A percentile compares a stretch with the other conserved stretches of the same genome.
Evolutionary conservation across 2,797 vertebrate species (phyloP).

Genomic region (Eutrigla gurnardus): DNA sequence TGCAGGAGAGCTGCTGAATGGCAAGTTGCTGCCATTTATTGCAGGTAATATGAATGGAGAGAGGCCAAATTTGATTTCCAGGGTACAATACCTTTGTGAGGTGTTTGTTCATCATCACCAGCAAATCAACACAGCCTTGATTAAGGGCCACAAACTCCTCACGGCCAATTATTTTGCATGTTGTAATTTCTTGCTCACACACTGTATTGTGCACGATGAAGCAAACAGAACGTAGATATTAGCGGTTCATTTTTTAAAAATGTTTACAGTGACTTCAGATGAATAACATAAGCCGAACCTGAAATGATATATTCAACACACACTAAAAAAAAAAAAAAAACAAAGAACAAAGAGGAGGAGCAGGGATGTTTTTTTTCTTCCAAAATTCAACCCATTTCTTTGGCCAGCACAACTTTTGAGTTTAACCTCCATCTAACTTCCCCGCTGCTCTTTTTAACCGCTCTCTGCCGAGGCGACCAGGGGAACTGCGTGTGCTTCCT

Average conservation of each 20-base stretch:
- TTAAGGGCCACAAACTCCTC: slow-evolving; percentile 15
- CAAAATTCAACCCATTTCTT: slow-evolving; percentile 55
- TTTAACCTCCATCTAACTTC: slow-evolving; percentile 82
- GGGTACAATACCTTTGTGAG: slow-evolving; percentile 42
- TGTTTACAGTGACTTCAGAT: slow-evolving; percentile 18
- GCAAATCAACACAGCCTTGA: slow-evolving; percentile 35
- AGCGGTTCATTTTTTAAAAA: not conserved
- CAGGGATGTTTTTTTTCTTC: slow-evolving; percentile 23
- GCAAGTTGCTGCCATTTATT: slow-evolving; percentile 56
- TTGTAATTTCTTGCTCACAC: not conserved
- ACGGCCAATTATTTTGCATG: not conserved
- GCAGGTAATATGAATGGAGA: slow-evolving; percentile 52
- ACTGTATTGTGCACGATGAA: not conserved
- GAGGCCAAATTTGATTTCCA: slow-evolving; percentile 59
- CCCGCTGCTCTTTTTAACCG: slow-evolving; percentile 59
- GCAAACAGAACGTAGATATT: not conserved
- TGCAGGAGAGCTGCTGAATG: slow-evolving; percentile 56
- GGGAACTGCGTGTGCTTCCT: slow-evolving; percentile 70
- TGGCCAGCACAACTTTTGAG: slow-evolving; percentile 76
- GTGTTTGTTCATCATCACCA: slow-evolving; percentile 55
- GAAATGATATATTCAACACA: slow-evolving; percentile 9
- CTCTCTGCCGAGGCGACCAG: slow-evolving; percentile 63
- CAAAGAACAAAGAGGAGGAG: not conserved
- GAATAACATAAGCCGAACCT: not conserved
- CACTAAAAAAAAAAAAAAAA: slow-evolving; percentile 20